Percentiles rank a stretch among this genome's conserved stretches.
These are phyloP conservation scores for Drosophila fulvimacula DNA, from an alignment of 2,888 invertebrate species.

Conservation along the genomic window DNA sequence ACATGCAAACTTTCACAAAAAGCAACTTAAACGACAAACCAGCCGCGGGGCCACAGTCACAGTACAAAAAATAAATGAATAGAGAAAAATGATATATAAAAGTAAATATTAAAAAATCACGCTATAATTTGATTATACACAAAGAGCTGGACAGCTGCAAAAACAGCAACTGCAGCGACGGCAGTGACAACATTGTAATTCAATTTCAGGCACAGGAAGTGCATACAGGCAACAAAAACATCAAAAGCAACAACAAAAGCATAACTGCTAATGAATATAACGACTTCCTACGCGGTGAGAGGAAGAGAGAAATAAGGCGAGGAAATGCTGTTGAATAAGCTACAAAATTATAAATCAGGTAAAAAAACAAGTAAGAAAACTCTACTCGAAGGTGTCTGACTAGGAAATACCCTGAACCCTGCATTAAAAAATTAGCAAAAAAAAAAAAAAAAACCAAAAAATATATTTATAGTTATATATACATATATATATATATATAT, in stretches of 20 bases:
- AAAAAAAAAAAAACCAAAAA: too few species aligned
- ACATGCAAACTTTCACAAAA: conserved; percentile 58
- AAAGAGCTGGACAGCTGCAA: conserved; percentile 47
- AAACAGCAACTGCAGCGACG: conserved; percentile 39
- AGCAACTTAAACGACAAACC: conserved; percentile 61
- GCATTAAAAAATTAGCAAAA: too few species aligned
- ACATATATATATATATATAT: too few species aligned
- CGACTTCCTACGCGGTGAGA: conserved; percentile 29
- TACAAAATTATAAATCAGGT: background rate
- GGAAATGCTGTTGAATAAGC: background rate
- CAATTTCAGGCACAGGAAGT: conserved; percentile 68
- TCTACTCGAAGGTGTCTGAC: too few species aligned
- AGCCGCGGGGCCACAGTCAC: conserved; percentile 5
- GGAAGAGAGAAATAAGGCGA: background rate
- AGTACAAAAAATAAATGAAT: conserved; percentile 9
- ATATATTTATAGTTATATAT: too few species aligned
- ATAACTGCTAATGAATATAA: conserved; percentile 62
- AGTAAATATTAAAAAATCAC: conserved; percentile 36
- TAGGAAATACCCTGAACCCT: too few species aligned
- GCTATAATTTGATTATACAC: conserved; percentile 67
- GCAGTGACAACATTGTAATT: conserved; percentile 73
- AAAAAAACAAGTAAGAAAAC: too few species aligned
- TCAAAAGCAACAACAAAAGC: conserved; percentile 23
- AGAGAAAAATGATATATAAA: background rate
- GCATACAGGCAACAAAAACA: conserved; percentile 47